These are phyloP conservation scores for Galeopsomyia nigrocyanea DNA, from an alignment of 2,888 invertebrate species.

Conservation along the genomic window DNA sequence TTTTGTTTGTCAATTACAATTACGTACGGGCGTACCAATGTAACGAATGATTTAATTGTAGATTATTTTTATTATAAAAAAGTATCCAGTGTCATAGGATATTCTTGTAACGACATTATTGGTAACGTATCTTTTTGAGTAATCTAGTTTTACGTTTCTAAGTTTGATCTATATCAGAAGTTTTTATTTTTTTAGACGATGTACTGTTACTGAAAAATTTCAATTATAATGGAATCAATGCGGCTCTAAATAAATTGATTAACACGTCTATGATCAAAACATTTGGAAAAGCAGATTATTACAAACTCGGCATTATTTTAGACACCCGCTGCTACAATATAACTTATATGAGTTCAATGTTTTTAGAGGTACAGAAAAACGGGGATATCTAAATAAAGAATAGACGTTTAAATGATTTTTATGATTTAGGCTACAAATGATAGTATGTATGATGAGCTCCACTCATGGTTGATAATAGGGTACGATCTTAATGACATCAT, in stretches of 20 bases:
- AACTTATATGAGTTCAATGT: not conserved
- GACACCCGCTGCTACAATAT: conserved; percentile 18
- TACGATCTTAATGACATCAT: conserved; percentile 47
- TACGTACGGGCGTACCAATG: not conserved
- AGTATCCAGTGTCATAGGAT: conserved; percentile 13
- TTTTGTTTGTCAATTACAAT: no score
- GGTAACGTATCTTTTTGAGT: not conserved
- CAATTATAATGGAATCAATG: conserved; percentile 14
- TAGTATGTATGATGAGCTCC: conserved; percentile 32
- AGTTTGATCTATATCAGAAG: no score
- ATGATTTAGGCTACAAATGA: conserved; percentile 21
- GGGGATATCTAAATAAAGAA: not conserved
- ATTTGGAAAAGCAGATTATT: conserved; percentile 12
- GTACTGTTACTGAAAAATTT: conserved; percentile 20
- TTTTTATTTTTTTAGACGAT: conserved; percentile 18
- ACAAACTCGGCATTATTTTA: conserved; percentile 36
- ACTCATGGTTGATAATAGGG: conserved; percentile 52
- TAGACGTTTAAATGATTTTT: not conserved
- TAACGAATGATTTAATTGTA: conserved; percentile 23
- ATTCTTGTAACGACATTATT: conserved; percentile 8
- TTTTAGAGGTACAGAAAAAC: not conserved
- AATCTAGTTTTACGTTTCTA: no score
- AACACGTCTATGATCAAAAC: conserved; percentile 1
- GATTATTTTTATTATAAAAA: conserved; percentile 37
- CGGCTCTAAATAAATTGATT: conserved; percentile 11